Conservation (phyloP, 2,888 invertebrate genomes). For the Dascillus cervinus region DNA sequence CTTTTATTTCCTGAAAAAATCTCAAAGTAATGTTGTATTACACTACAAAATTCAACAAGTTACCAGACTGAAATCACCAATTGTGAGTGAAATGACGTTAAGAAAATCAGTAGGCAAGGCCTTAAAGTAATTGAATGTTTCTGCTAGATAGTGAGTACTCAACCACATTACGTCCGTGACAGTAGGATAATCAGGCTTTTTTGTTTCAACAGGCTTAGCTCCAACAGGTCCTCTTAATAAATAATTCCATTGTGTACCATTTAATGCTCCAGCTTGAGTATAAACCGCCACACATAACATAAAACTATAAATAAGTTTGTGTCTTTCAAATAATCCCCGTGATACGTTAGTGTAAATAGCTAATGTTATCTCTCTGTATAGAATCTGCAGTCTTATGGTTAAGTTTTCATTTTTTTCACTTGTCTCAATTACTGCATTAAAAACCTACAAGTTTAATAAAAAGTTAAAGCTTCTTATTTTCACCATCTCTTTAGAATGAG, state of each 20-base stretch:
- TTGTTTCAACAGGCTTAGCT: slow-evolving; percentile 43
- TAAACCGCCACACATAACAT: slow-evolving; percentile 72
- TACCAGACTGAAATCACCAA: slow-evolving; percentile 58
- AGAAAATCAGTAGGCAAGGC: slow-evolving; percentile 49
- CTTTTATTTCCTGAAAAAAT: slow-evolving; percentile 47
- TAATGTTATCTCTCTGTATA: slow-evolving; percentile 70
- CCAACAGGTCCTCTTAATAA: slow-evolving; percentile 68
- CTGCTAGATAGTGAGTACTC: slow-evolving; percentile 54
- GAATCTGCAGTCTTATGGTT: slow-evolving; percentile 56
- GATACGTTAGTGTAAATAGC: slow-evolving; percentile 83
- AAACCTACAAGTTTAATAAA: slow-evolving; percentile 48
- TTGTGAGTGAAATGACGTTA: slow-evolving; percentile 48
- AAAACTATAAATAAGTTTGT: slow-evolving; percentile 84
- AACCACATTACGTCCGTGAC: slow-evolving; percentile 66
- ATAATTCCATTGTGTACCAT: slow-evolving; percentile 64
- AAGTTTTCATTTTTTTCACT: slow-evolving; percentile 62
- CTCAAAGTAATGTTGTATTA: no score
- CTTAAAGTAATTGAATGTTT: slow-evolving; percentile 48
- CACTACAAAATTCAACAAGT: slow-evolving; percentile 7
- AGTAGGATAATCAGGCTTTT: slow-evolving; percentile 53
- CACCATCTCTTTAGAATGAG: neutral
- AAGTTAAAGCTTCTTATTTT: slow-evolving; percentile 23
- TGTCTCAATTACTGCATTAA: slow-evolving; percentile 71
- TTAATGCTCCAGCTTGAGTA: slow-evolving; percentile 54
- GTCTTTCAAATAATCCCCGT: slow-evolving; percentile 82